These are phyloP conservation scores for Aphelenchoides fujianensis DNA, from an alignment of 1,140 invertebrate species.

Conservation along the genomic window DNA sequence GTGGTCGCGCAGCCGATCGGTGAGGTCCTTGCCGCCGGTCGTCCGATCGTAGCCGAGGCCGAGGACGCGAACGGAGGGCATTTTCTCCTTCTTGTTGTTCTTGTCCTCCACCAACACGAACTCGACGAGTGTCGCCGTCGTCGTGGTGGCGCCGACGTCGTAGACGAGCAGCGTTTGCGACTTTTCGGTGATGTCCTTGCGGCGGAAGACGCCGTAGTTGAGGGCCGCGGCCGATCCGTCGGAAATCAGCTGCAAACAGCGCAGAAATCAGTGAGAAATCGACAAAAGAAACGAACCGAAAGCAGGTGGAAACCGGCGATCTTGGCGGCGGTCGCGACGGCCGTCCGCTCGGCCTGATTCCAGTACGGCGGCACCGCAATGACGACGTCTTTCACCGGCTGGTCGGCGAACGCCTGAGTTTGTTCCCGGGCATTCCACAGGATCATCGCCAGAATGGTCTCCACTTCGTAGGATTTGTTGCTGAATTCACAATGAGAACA, in stretches of 20 bases:
- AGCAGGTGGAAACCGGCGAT: slow-evolving; percentile 82
- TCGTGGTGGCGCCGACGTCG: slow-evolving; percentile 94
- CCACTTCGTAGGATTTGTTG: slow-evolving; percentile 45
- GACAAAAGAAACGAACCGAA: slow-evolving; percentile 68
- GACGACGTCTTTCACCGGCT: slow-evolving; percentile 84
- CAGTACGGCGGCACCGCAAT: slow-evolving; percentile 93
- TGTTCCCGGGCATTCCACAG: slow-evolving; percentile 57
- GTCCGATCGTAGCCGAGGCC: slow-evolving; percentile 84
- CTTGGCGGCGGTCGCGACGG: slow-evolving; percentile 79
- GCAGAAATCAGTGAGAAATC: neutral
- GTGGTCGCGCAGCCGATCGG: slow-evolving; percentile 80
- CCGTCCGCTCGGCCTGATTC: slow-evolving; percentile 85
- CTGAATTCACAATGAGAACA: too few relatives aligned
- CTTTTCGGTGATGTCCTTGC: slow-evolving; percentile 91
- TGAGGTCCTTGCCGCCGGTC: slow-evolving; percentile 88
- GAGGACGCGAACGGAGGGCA: slow-evolving; percentile 74
- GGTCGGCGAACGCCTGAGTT: slow-evolving; percentile 53
- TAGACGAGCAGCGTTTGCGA: slow-evolving; percentile 89
- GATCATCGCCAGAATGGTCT: slow-evolving; percentile 59
- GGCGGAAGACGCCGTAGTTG: slow-evolving; percentile 92
- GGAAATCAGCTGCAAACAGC: slow-evolving; percentile 46
- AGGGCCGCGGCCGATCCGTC: slow-evolving; percentile 73
- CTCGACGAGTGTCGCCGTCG: slow-evolving; percentile 80
- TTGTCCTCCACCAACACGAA: slow-evolving; percentile 86
- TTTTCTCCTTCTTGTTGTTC: slow-evolving; percentile 69